Conservation (phyloP, 23 tunicate species). For the Trididemnum nubilum region DNA sequence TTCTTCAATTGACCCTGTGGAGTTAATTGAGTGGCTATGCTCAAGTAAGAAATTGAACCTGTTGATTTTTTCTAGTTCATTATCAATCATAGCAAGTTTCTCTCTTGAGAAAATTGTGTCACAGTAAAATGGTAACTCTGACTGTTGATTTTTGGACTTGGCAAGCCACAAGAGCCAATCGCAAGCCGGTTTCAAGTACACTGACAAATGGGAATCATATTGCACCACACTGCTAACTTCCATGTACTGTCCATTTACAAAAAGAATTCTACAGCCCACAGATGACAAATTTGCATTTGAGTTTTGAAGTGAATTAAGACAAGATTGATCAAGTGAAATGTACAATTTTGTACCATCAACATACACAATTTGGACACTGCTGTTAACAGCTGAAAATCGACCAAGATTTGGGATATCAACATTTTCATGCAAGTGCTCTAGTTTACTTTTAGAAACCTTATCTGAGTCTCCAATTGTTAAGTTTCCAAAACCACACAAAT, state of each 20-base stretch:
- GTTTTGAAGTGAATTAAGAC: neutral
- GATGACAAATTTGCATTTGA: constrained; percentile 4
- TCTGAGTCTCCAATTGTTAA: neutral
- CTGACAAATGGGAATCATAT: constrained; percentile 1
- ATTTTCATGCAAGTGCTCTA: constrained; percentile 7
- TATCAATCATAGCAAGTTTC: constrained; percentile 42
- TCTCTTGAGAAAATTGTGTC: constrained; percentile 53
- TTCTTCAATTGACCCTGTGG: neutral
- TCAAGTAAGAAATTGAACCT: constrained; percentile 30
- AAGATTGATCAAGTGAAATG: constrained; percentile 2
- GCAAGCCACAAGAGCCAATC: constrained; percentile 78
- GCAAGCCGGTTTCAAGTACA: constrained; percentile 47
- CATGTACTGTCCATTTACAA: constrained; percentile 38
- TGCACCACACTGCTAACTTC: constrained; percentile 9
- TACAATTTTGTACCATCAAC: constrained; percentile 62
- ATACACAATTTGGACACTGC: constrained; percentile 57
- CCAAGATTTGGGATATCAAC: constrained; percentile 43
- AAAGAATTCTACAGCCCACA: constrained; percentile 40
- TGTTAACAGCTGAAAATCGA: constrained; percentile 47
- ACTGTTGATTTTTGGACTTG: constrained; percentile 13
- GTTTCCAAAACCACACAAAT: constrained; percentile 2
- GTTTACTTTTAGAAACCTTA: neutral
- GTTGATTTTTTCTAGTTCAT: constrained; percentile 65
- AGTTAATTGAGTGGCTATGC: neutral
- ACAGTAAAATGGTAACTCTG: constrained; percentile 35